Base-by-base conservation (phyloP, 2,888 invertebrate species). In the Rotaria sp. region DNA sequence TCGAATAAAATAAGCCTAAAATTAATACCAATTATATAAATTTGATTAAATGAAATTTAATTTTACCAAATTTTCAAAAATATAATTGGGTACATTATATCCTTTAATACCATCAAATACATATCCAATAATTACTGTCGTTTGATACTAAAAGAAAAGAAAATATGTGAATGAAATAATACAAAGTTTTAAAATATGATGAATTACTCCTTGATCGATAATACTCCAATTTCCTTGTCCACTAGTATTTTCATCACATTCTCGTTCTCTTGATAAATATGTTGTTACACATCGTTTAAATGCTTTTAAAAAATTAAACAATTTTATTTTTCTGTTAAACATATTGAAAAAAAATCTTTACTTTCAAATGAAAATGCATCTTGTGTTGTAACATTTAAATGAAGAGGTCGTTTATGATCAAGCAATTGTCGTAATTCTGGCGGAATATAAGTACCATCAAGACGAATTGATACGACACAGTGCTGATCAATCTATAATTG, bases 251-350 rank as follows among this genome's bases (percentile, higher is more conserved):
- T 35, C 67, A 67, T 67, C 67, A 21, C 35, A 67, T 67, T 67
- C 67, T 35, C 67, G 67, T 67, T 67, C 67, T 67, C 67, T 35
- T 67, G 67, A 67, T 67, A 67, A 67, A 67, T 21, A 67, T 67
- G 67, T 67, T 35, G 67, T 67, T 35, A 67, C 67, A 67, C 67
- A 67, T 67, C 67, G 67, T 67, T 67, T 67, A 67, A 67, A 67
- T 67, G 67, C 67, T 67, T 18, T 7, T 38, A 10, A 67, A 67
- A 67, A 8, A 35, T 38, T 38, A 41, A 41, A 5, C 48, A 48
- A 48, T 11, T 48, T 11, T 7, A 11, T 48, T 48, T 11, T 13
- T 48, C 48, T 48, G 7, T 48, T 48, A 48, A 48, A 15, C 48
- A 48, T 15, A 48, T 11, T 11, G 48, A 48, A 11, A 11, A 8